Evolutionary conservation across 2,113 vertebrate genomes (phyloP).

Genomic region (Epinephelus lanceolatus): DNA sequence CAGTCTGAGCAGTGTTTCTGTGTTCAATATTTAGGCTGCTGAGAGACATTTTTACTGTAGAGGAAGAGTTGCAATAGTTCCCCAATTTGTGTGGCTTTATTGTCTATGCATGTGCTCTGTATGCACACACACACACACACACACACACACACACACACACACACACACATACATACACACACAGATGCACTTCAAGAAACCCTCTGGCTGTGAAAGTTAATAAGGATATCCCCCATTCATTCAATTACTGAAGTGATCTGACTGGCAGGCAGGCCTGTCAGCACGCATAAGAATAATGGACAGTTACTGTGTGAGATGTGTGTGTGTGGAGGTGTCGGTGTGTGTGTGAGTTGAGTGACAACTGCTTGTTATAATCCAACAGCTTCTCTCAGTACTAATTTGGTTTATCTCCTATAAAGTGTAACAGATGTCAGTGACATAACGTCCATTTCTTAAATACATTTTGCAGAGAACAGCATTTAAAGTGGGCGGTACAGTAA

Average conservation of each 20-base stretch:
- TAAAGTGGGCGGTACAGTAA: background rate
- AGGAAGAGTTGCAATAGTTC: background rate
- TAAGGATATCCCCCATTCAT: conserved; percentile 55
- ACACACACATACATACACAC: background rate
- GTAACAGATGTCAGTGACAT: background rate
- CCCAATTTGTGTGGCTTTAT: background rate
- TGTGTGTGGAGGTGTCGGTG: conserved; percentile 14
- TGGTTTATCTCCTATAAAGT: background rate
- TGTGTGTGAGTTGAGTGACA: conserved; percentile 32
- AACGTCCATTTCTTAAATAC: background rate
- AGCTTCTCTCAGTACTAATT: background rate
- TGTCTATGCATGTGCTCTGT: conserved; percentile 14
- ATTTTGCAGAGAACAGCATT: background rate
- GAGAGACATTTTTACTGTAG: background rate
- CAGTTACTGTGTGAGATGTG: conserved; percentile 7
- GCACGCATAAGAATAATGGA: conserved; percentile 38
- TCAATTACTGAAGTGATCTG: conserved; percentile 50
- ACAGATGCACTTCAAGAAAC: conserved; percentile 32
- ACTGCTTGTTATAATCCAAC: background rate
- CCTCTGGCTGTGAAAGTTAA: conserved; percentile 48
- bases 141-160: background rate
- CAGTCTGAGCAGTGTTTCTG: conserved; percentile 33
- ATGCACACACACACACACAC: background rate
- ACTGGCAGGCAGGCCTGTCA: conserved; percentile 52
- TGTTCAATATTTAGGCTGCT: conserved; percentile 14